Conservation (phyloP, 2,113 vertebrate species). For the Lophura nycthemera region DNA sequence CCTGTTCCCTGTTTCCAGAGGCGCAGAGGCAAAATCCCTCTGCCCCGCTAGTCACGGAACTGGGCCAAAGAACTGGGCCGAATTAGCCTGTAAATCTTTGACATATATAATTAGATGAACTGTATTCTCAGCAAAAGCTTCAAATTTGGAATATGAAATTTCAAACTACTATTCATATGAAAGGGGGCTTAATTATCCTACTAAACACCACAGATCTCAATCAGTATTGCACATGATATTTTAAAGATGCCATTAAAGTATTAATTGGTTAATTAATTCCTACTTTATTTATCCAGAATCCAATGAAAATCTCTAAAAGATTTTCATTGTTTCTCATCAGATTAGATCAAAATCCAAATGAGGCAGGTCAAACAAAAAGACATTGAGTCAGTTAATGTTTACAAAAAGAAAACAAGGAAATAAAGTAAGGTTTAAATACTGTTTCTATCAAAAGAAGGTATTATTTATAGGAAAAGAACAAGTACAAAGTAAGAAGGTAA, state of each 20-base stretch:
- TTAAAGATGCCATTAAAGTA: neutral
- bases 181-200: fast-evolving
- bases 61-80: no score
- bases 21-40: no score
- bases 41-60: no score
- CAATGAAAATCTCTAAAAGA: neutral
- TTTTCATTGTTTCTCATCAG: neutral
- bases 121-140: neutral
- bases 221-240: neutral
- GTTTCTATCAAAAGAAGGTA: neutral
- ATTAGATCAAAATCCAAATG: neutral
- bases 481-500: neutral
- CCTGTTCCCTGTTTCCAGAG: no score
- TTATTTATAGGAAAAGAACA: neutral
- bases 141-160: neutral
- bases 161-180: neutral
- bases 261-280: neutral
- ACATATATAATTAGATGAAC: neutral
- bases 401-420: neutral
- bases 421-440: neutral
- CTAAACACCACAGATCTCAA: neutral
- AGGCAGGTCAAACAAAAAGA: neutral
- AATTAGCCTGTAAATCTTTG: no score
- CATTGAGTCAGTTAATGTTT: neutral
- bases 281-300: neutral